A percentile compares a stretch with the other conserved stretches of the same genome.
Conservation (phyloP, 2,797 vertebrate genomes). For the Semaprochilodus insignis region DNA sequence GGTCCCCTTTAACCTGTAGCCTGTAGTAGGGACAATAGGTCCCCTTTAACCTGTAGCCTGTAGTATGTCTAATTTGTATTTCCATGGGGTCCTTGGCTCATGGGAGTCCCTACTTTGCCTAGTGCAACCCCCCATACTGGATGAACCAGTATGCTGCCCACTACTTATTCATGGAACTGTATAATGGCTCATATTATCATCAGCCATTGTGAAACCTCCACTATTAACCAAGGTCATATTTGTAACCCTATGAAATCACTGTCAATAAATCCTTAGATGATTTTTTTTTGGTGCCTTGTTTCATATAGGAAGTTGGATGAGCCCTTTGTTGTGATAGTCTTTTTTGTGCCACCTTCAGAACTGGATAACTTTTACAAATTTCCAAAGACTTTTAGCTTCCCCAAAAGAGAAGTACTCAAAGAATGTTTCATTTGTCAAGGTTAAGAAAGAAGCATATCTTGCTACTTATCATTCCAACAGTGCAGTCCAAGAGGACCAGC, state of each 20-base stretch:
- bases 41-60: no score
- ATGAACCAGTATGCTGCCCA: no score
- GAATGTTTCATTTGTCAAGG: constrained; percentile 12
- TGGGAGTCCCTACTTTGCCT: no score
- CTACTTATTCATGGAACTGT: not conserved
- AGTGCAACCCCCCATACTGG: no score
- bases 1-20: no score
- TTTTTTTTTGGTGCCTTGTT: not conserved
- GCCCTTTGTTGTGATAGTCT: not conserved
- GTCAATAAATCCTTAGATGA: not conserved
- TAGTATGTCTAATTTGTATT: no score
- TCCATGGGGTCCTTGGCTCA: no score
- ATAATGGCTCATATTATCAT: not conserved
- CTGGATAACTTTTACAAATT: not conserved
- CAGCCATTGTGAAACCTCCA: not conserved
- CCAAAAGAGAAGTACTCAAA: not conserved
- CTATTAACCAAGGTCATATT: not conserved
- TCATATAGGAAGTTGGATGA: not conserved
- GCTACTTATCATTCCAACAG: not conserved
- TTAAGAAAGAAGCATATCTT: constrained; percentile 1
- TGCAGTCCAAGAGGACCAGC: not conserved
- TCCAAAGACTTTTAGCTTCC: not conserved
- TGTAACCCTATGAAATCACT: not conserved
- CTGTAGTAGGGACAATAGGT: no score
- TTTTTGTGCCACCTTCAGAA: not conserved